These are phyloP conservation scores for Priocnemis perturbator DNA, from an alignment of 2,888 invertebrate species.

Conservation along the genomic window DNA sequence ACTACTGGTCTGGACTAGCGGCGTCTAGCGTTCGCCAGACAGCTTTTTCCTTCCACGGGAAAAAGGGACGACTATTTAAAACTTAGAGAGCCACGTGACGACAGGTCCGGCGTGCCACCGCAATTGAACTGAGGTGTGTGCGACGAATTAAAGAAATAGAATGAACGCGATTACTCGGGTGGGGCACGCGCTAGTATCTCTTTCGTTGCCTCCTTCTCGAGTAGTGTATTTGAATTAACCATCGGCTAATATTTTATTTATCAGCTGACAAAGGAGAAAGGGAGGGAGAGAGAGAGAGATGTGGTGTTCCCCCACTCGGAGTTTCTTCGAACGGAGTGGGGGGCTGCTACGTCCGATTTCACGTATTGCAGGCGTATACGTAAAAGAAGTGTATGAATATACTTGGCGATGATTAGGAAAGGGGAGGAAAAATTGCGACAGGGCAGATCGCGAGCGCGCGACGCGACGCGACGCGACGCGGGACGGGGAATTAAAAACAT, in stretches of 20 bases:
- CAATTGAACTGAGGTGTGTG: background rate
- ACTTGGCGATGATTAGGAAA: slow-evolving; percentile 41
- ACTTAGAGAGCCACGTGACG: no score
- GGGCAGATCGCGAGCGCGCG: no score
- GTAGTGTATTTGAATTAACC: slow-evolving; percentile 65
- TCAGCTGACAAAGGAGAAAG: slow-evolving; percentile 44
- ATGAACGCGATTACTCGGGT: slow-evolving; percentile 13
- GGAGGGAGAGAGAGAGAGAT: slow-evolving; percentile 38
- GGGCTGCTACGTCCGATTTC: slow-evolving; percentile 36
- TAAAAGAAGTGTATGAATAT: slow-evolving; percentile 30
- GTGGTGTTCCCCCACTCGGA: slow-evolving; percentile 18
- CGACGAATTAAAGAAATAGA: background rate
- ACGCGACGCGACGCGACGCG: no score
- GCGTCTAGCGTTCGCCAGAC: no score
- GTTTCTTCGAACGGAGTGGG: slow-evolving; percentile 16
- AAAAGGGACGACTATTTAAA: no score
- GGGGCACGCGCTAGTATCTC: slow-evolving; percentile 45
- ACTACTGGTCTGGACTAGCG: no score
- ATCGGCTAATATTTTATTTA: slow-evolving; percentile 70
- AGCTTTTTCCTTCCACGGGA: no score
- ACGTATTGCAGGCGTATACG: slow-evolving; percentile 36
- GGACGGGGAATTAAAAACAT: slow-evolving; percentile 45
- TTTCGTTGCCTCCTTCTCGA: slow-evolving; percentile 56
- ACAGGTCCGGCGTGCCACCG: no score
- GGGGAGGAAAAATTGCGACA: slow-evolving; percentile 56